Evolutionary conservation across 1,140 invertebrate genomes (phyloP).

Genomic region (Sycophaga agraensis): DNA sequence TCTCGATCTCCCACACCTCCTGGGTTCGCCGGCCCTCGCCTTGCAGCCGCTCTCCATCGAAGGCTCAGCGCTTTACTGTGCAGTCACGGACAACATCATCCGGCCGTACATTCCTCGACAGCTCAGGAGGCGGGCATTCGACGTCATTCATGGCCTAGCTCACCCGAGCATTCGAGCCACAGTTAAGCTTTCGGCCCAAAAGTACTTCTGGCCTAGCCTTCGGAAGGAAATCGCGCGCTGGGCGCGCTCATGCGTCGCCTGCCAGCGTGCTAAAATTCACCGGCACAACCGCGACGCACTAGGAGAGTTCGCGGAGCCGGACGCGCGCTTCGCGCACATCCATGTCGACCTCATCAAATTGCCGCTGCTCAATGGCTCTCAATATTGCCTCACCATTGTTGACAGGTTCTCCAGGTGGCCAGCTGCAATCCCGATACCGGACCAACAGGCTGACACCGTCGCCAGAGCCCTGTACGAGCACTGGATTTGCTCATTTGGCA

Average conservation of each 20-base stretch:
- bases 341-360: too few species aligned
- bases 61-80: neutral
- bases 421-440: too few species aligned
- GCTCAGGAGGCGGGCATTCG: neutral
- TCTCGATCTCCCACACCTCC: too few species aligned
- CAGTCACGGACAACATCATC: neutral
- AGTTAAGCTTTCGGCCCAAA: neutral
- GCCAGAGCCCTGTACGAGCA: too few species aligned
- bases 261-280: slow-evolving; percentile 26
- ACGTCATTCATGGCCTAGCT: neutral
- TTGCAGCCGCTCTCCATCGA: neutral
- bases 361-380: too few species aligned
- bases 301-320: too few species aligned
- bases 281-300: too few species aligned
- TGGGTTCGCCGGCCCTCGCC: neutral
- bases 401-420: too few species aligned
- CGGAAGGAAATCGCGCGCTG: slow-evolving; percentile 6
- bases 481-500: too few species aligned
- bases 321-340: too few species aligned
- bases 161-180: neutral
- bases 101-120: neutral
- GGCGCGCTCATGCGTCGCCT: slow-evolving; percentile 12
- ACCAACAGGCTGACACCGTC: too few species aligned
- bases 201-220: slow-evolving; percentile 26
- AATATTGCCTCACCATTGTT: too few species aligned